Evolutionary conservation across 2,113 vertebrate genomes (phyloP).

Genomic region (Sula dactylatra): DNA sequence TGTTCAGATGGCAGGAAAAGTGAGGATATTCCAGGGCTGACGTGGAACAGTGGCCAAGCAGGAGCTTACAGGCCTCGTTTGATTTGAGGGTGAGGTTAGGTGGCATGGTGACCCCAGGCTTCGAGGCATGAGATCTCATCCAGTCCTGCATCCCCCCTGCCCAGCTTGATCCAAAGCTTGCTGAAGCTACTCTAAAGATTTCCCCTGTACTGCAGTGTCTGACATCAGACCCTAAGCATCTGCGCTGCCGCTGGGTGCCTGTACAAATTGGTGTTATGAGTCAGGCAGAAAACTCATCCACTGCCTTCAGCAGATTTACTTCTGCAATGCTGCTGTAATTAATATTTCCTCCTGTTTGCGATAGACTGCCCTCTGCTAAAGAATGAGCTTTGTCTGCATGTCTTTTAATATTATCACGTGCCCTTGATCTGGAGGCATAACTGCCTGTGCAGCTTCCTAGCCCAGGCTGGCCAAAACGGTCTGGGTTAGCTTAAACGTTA

Average conservation of each 20-base stretch:
- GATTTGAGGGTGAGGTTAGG: background rate
- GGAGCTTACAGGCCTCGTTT: background rate
- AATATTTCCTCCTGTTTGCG: background rate
- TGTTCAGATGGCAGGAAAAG: background rate
- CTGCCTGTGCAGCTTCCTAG: background rate
- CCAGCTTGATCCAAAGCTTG: background rate
- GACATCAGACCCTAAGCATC: background rate
- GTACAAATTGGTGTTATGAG: background rate
- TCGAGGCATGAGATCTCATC: background rate
- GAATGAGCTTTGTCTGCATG: background rate
- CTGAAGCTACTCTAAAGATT: background rate
- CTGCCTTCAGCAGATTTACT: background rate
- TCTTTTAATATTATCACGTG: too few relatives aligned
- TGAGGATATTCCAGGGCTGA: too few relatives aligned
- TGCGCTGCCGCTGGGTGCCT: background rate
- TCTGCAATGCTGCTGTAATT: background rate
- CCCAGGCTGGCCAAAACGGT: background rate
- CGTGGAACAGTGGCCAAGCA: background rate
- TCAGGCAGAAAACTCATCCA: background rate
- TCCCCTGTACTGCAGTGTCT: background rate
- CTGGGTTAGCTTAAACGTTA: too few relatives aligned
- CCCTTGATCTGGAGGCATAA: background rate
- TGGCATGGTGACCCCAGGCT: background rate
- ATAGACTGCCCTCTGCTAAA: background rate
- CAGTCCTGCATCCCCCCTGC: background rate